These are phyloP conservation scores for Psilopogon haemacephalus DNA, from an alignment of 2,113 vertebrate genomes.

Conservation along the genomic window DNA sequence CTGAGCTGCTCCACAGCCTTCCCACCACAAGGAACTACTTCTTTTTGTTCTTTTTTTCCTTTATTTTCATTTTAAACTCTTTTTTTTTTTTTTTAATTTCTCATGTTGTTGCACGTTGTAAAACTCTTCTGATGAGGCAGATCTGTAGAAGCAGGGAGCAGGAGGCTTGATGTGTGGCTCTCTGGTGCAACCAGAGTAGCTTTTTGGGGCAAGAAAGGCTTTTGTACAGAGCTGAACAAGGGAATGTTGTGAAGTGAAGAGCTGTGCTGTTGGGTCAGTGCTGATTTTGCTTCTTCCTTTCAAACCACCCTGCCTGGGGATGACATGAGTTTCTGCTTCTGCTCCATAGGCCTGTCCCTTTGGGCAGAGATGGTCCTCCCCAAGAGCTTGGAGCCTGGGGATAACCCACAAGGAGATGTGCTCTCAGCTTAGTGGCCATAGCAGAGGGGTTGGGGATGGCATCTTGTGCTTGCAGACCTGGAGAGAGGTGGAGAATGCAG, in stretches of 20 bases:
- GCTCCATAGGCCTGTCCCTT: background rate
- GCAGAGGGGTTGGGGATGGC: background rate
- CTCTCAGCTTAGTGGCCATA: background rate
- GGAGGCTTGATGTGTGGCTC: background rate
- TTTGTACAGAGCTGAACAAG: fast-evolving
- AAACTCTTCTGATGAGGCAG: background rate
- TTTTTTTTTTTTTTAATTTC: background rate
- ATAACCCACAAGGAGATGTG: background rate
- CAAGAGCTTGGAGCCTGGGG: background rate
- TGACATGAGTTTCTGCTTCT: fast-evolving
- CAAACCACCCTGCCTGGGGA: background rate
- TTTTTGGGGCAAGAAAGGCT: background rate
- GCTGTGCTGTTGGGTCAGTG: fast-evolving
- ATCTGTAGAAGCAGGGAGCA: background rate
- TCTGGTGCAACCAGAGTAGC: background rate
- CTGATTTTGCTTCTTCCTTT: background rate
- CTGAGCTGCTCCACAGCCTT: background rate
- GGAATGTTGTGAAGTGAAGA: background rate
- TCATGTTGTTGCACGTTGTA: background rate
- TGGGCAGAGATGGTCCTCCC: background rate
- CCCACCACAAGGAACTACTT: background rate
- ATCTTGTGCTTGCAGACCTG: background rate
- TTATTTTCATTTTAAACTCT: background rate
- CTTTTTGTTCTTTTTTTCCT: background rate
- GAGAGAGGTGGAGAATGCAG: background rate